These are phyloP conservation scores for Psilopsiagon aurifrons DNA, from an alignment of 2,113 vertebrate species.

Conservation along the genomic window DNA sequence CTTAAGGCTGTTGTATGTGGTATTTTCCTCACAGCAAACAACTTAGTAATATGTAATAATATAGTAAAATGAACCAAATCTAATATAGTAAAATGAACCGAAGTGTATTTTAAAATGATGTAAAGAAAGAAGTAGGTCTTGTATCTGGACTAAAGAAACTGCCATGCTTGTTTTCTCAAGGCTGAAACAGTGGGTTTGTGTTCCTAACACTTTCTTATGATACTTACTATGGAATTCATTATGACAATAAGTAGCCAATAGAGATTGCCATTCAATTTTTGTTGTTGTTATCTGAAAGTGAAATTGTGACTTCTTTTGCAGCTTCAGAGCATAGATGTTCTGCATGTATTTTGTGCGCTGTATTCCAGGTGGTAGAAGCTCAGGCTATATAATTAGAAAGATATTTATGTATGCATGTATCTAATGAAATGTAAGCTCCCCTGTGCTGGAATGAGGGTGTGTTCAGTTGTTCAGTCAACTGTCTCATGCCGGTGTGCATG, in stretches of 20 bases:
- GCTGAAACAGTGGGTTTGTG: background rate
- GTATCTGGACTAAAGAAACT: background rate
- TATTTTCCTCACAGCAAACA: background rate
- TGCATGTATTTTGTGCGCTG: background rate
- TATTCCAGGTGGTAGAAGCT: background rate
- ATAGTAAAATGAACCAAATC: background rate
- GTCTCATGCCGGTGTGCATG: background rate
- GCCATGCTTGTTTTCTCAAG: background rate
- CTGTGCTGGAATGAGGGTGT: background rate
- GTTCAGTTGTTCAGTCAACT: background rate
- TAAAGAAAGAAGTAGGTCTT: background rate
- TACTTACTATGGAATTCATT: background rate
- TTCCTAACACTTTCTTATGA: background rate
- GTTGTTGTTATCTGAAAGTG: background rate
- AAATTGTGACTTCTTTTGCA: background rate
- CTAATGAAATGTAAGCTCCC: background rate
- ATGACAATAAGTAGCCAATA: background rate
- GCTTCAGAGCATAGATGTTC: background rate
- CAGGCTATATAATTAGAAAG: background rate
- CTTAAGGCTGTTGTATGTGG: background rate
- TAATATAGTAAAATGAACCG: background rate
- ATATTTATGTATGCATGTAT: background rate
- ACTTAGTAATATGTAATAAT: background rate
- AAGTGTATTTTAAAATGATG: background rate
- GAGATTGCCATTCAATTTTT: background rate